Conservation (phyloP, 1,140 invertebrate species). For the Solenopsis invicta region DNA sequence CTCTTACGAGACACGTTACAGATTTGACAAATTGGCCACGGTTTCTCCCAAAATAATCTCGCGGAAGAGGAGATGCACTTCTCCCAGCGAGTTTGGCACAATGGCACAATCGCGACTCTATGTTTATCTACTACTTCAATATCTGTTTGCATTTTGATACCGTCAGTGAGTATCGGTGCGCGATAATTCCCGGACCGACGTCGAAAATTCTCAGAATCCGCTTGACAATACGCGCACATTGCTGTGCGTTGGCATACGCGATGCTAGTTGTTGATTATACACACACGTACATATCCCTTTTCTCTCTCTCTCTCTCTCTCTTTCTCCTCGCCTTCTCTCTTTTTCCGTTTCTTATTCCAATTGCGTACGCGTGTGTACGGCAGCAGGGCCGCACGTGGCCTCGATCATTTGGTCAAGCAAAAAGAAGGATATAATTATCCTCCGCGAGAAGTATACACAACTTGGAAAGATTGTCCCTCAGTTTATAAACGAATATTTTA, state of each 20-base stretch:
- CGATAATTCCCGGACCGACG: slow-evolving; percentile 39
- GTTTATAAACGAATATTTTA: not conserved
- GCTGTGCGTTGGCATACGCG: not conserved
- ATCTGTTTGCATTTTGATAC: slow-evolving; percentile 27
- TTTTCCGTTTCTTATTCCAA: slow-evolving; percentile 63
- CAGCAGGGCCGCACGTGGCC: slow-evolving; percentile 49
- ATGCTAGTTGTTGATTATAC: not conserved
- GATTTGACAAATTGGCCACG: not conserved
- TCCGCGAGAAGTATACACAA: not conserved
- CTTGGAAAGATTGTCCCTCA: not conserved
- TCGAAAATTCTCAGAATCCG: slow-evolving; percentile 43
- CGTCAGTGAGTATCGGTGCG: not conserved
- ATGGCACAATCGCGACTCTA: not conserved
- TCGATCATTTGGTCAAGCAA: not conserved
- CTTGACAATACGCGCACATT: slow-evolving; percentile 6
- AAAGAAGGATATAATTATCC: not conserved
- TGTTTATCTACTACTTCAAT: slow-evolving; percentile 21
- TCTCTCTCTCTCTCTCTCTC: slow-evolving; percentile 31
- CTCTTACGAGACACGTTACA: not conserved
- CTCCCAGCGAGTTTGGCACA: not conserved
- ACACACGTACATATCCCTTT: not conserved
- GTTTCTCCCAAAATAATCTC: slow-evolving; percentile 23
- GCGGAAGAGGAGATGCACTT: not conserved
- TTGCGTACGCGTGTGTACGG: slow-evolving; percentile 26
- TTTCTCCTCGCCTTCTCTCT: slow-evolving; percentile 29